A percentile compares a stretch with the other conserved stretches of the same genome.
Evolutionary conservation across 2,113 vertebrate genomes (phyloP).

Genomic region (Zosterops borbonicus): DNA sequence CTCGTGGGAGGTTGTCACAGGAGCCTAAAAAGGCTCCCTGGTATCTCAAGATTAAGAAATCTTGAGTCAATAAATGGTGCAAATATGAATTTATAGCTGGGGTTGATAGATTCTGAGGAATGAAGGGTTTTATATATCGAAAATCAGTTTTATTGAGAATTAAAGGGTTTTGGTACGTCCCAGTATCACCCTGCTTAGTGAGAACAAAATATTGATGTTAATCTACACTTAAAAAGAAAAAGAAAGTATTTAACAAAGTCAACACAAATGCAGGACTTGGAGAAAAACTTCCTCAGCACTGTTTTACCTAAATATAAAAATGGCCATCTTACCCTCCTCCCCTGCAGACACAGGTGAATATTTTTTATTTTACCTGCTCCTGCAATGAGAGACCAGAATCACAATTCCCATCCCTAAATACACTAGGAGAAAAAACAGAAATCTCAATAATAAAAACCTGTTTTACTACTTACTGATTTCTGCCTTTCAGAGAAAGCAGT

Average conservation of each 20-base stretch:
- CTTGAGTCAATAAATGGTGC: not conserved
- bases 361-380: not conserved
- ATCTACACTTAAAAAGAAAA: not conserved
- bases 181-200: not conserved
- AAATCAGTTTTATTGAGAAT: not conserved
- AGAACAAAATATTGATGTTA: not conserved
- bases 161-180: not conserved
- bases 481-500: not conserved
- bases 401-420: not conserved
- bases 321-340: not conserved
- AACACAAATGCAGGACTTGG: not conserved
- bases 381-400: not conserved
- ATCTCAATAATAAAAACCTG: not conserved
- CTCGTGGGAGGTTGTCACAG: slow-evolving; percentile 62
- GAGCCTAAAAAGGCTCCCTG: slow-evolving; percentile 43
- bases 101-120: not conserved
- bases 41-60: not conserved
- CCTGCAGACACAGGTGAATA: not conserved
- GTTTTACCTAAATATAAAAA: not conserved
- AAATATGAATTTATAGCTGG: slow-evolving; percentile 8
- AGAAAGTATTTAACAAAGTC: not conserved
- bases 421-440: not conserved
- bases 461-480: not conserved
- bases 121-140: not conserved
- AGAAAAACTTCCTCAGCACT: not conserved